Conservation (phyloP, 2,797 vertebrate species). For the Anguilla marmorata region DNA sequence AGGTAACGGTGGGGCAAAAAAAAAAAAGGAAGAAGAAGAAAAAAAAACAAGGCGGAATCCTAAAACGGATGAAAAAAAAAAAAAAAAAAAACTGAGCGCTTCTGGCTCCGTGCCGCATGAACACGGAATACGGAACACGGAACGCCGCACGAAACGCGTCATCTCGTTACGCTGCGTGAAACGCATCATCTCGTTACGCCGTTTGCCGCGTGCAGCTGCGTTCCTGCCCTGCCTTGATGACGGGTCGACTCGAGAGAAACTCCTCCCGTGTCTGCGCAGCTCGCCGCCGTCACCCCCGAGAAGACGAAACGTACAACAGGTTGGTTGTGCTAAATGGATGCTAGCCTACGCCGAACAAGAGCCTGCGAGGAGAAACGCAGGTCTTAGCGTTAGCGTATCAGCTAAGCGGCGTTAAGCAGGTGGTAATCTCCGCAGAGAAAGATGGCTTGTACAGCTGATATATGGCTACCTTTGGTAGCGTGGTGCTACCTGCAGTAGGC, state of each 20-base stretch:
- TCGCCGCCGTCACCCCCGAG: too few species aligned
- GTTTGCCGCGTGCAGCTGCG: too few species aligned
- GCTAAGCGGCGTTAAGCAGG: neutral
- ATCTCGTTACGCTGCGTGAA: too few species aligned
- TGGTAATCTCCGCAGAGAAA: neutral
- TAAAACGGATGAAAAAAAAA: conserved; percentile 51
- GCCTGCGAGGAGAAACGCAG: neutral
- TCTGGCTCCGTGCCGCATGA: too few species aligned
- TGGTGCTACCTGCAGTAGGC: neutral
- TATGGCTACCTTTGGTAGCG: neutral
- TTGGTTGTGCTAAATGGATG: neutral
- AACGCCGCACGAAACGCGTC: too few species aligned
- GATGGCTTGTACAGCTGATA: neutral
- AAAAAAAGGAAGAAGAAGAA: conserved; percentile 50
- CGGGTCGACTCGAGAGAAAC: too few species aligned
- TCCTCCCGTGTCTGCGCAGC: too few species aligned
- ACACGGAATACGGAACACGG: too few species aligned
- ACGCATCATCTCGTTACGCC: too few species aligned
- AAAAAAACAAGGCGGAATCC: conserved; percentile 23
- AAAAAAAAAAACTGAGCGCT: neutral
- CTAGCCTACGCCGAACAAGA: neutral
- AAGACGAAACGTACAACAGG: too few species aligned
- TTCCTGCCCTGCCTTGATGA: too few species aligned
- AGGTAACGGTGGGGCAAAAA: conserved; percentile 71
- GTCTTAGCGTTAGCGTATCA: neutral